Evolutionary conservation across 2,888 invertebrate species (phyloP), one percentile per base, ranked within the genome.

Genomic region (Linnaemya tessellans): DNA sequence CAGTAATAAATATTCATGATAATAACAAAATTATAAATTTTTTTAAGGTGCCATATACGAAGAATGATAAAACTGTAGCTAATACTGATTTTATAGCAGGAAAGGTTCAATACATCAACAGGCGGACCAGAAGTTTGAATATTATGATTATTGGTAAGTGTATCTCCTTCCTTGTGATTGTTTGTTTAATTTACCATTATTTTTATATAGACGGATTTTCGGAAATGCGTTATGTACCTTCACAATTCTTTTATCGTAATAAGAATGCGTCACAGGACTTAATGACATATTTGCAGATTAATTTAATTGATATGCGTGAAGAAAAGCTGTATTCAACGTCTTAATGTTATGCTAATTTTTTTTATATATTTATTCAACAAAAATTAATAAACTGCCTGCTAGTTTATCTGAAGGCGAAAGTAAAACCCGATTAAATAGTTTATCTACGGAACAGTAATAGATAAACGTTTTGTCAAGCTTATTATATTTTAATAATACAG

Each of bases 71-170:
- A 22, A 43, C 30, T 0, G 0, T 3, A 18, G 41, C n/a, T 13
- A 15, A 43, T 22, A 82, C 90, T 0, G 73, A 83, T 7, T 87
- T 70, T 43, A 83, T 90, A 5, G 88, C 88, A 22, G 90, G 89
- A 13, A 87, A 71, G 54, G 89, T 89, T n/a, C 74, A 83, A 10
- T 89, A 89, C 65, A 20, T 89, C 8, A 90, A 91, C 74, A 88
- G 87, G 3, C 89, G 91, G 22, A 89, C 87, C 9, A 90, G 89
- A 71, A 4, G 4, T 1, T 67, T 90, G n/a, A 88, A 87, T 41
- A 25, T 90, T 18, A 15, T 80, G 5, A 11, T 90, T 1, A 85
- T 88, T 18, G 88, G 91, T 90, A 78, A 74, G 85, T 80, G 25
- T 20, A 18, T 10, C n/a, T 10, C n/a, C n/a, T 20, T 30, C 30